Conservation (phyloP, 2,113 vertebrate species). For the Apus apus region DNA sequence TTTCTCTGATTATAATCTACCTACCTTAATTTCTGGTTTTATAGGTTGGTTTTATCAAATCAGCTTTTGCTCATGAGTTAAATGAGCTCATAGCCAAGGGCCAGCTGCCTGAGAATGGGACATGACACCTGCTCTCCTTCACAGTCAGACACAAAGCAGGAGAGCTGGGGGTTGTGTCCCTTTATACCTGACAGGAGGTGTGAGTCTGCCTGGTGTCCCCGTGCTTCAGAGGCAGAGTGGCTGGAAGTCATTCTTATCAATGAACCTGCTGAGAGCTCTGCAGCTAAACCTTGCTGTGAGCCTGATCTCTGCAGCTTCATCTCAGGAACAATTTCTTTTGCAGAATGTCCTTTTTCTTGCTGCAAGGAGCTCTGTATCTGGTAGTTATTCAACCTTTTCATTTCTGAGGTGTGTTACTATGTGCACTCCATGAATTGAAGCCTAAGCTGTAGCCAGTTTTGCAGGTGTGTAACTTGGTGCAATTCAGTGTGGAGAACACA, state of each 20-base stretch:
- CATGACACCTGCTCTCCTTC: neutral
- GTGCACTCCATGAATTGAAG: neutral
- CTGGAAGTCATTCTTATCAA: slow-evolving; percentile 10
- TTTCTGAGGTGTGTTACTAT: neutral
- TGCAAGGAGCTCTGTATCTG: neutral
- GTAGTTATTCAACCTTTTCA: neutral
- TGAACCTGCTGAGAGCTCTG: neutral
- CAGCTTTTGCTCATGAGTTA: neutral
- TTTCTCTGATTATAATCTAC: neutral
- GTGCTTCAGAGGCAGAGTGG: neutral
- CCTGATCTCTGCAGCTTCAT: neutral
- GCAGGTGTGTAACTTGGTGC: neutral
- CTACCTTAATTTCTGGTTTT: neutral
- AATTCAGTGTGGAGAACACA: neutral
- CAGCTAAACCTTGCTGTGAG: neutral
- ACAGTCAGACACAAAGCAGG: neutral
- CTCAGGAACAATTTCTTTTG: neutral
- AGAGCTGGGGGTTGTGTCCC: neutral
- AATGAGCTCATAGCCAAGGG: neutral
- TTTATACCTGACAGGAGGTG: neutral
- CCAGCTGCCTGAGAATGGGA: neutral
- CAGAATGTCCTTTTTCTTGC: neutral
- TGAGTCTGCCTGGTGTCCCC: neutral
- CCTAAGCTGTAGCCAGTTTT: neutral
- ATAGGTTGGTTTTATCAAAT: neutral